These are phyloP conservation scores for Periophthalmus magnuspinnatus DNA, from an alignment of 2,797 vertebrate genomes.

Conservation along the genomic window DNA sequence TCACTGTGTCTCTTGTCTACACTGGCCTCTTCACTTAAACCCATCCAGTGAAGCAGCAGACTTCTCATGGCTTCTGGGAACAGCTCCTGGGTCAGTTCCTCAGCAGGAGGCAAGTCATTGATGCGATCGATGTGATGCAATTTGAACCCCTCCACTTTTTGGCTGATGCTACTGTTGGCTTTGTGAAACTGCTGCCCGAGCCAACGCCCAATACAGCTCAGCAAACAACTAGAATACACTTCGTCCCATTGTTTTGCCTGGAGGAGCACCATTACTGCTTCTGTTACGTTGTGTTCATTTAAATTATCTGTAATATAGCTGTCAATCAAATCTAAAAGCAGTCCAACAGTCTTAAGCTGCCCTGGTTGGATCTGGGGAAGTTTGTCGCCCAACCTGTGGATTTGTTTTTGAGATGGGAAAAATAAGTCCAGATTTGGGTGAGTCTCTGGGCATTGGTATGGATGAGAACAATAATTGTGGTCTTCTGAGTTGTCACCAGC, in stretches of 20 bases:
- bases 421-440: constrained; percentile 17
- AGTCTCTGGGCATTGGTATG: constrained; percentile 20
- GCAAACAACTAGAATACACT: constrained; percentile 74
- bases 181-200: constrained; percentile 80
- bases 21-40: constrained; percentile 73
- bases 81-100: constrained; percentile 76
- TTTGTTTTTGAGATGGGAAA: constrained; percentile 48
- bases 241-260: constrained; percentile 52
- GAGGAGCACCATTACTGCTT: constrained; percentile 67
- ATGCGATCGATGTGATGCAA: constrained; percentile 81
- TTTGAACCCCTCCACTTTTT: constrained; percentile 82
- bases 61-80: constrained; percentile 83
- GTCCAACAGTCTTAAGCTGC: constrained; percentile 48
- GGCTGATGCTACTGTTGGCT: constrained; percentile 78
- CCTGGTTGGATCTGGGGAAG: constrained; percentile 39
- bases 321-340: constrained; percentile 69
- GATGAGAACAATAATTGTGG: constrained; percentile 76
- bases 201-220: constrained; percentile 75
- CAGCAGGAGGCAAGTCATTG: constrained; percentile 81
- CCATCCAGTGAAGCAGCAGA: constrained; percentile 85
- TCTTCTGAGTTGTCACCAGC: constrained; percentile 60
- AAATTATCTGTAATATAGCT: constrained; percentile 47
- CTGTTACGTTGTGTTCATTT: constrained; percentile 61
- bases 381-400: constrained; percentile 57
- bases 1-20: constrained; percentile 80